Base-by-base conservation (phyloP, 2,113 vertebrate species). In the Pseudorasbora parva region DNA sequence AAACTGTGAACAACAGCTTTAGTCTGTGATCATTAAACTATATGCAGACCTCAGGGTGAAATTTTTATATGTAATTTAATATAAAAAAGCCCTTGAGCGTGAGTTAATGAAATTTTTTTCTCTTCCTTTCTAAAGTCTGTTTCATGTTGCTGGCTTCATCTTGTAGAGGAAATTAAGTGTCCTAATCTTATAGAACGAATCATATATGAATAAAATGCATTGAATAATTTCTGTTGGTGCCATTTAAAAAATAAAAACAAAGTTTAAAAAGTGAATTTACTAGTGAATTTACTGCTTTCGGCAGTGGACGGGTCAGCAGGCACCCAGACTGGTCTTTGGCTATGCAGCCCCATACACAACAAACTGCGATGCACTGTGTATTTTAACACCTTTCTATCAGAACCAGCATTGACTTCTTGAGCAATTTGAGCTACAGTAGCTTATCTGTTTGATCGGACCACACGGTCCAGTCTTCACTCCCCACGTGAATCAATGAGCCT, bases 1-100 rank as follows among this genome's bases (percentile, higher is more conserved):
- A 57, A 37, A 56, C 56, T 62, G 37, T 27, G n/a, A 78, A 60
- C n/a, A 27, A 60, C 33, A 60, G 37, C 51, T 77, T 75, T 17
- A 75, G 25, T 21, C 23, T 51, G 25, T 77, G 27, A 77, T 57
- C 30, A 57, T 57, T 57, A 60, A 25, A 17, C 6, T 37, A 1
- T 41, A 60, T 25, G 37, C n/a, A 78, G 12, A 60, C 56, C 33
- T 60, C 19, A 45, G 56, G 56, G 56, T 78, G 14, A 60, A 45
- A 43, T 45, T 12, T 5, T 43, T 15, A 11, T 23, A 19, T 60
- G 11, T 45, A 19, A 60, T 60, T 78, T 60, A 60, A 78, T 78
- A 78, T 19, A 59, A 59, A 15, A 10, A 41, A 45, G 41, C 37
- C 27, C 47, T 51, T 54, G 47, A 51, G 45, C 68, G 45, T 75